Percentiles rank a stretch among this genome's conserved stretches.
These are phyloP conservation scores for Trachelus stipa DNA, from an alignment of 2,888 invertebrate genomes.

Conservation along the genomic window DNA sequence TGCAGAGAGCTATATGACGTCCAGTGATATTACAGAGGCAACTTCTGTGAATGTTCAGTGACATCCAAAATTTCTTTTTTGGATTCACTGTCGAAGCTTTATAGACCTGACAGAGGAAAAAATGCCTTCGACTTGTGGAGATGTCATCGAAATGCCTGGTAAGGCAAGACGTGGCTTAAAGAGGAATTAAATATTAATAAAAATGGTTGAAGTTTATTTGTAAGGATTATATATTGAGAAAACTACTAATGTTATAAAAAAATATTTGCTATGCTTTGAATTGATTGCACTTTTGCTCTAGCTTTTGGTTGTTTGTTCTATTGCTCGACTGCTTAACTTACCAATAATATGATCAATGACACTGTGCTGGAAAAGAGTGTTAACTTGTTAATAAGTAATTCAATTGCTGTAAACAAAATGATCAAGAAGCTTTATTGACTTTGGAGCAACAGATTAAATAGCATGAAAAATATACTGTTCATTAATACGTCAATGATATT, in stretches of 20 bases:
- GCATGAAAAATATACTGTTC: neutral
- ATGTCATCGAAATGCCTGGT: conserved; percentile 53
- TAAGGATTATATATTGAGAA: neutral
- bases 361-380: neutral
- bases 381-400: neutral
- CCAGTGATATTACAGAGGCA: neutral
- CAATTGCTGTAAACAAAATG: neutral
- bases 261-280: neutral
- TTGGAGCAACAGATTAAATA: neutral
- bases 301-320: neutral
- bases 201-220: neutral
- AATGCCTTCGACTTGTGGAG: conserved; percentile 60
- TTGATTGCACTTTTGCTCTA: neutral
- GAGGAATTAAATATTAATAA: neutral
- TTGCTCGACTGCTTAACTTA: neutral
- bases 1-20: conserved; percentile 4
- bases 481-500: neutral
- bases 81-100: conserved; percentile 2
- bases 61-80: neutral
- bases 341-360: neutral
- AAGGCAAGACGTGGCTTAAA: conserved; percentile 20
- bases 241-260: neutral
- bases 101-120: conserved; percentile 22
- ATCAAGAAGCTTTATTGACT: neutral
- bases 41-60: neutral